Percentiles rank a stretch among this genome's conserved stretches.
These are phyloP conservation scores for Sciaenops ocellatus DNA, from an alignment of 2,797 vertebrate species.

Conservation along the genomic window DNA sequence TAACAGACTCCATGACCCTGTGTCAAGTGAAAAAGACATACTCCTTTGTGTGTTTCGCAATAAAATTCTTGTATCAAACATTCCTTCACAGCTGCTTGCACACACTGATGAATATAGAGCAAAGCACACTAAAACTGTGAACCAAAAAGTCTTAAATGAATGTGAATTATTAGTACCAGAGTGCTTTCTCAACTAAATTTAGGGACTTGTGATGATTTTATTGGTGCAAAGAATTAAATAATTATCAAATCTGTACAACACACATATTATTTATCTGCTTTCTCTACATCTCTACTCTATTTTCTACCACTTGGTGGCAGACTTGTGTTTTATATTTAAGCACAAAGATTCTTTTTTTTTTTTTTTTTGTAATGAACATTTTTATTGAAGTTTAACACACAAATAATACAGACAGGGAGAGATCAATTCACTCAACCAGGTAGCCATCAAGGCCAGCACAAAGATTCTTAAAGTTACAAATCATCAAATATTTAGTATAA, in stretches of 20 bases:
- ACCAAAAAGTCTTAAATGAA: neutral
- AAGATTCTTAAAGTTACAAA: neutral
- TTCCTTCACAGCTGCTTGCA: slow-evolving; percentile 42
- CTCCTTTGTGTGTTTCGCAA: slow-evolving; percentile 6
- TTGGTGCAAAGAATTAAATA: neutral
- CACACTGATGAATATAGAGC: neutral
- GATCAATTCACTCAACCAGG: no score
- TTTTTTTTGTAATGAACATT: no score
- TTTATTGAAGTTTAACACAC: no score
- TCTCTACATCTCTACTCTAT: no score
- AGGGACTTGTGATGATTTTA: slow-evolving; percentile 2
- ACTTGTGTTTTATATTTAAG: slow-evolving; percentile 32
- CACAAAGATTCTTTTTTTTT: neutral
- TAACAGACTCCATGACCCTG: slow-evolving; percentile 8
- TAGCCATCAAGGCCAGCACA: no score
- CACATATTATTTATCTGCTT: neutral
- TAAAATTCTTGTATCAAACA: slow-evolving; percentile 44
- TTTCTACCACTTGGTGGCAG: slow-evolving; percentile 69
- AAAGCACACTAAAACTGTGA: neutral
- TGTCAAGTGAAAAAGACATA: slow-evolving; percentile 12
- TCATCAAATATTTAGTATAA: neutral
- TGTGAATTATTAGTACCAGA: neutral
- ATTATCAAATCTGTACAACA: neutral
- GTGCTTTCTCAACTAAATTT: neutral
- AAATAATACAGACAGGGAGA: no score